Base-by-base conservation (phyloP, 1,140 invertebrate genomes). In the Magallana angulata region DNA sequence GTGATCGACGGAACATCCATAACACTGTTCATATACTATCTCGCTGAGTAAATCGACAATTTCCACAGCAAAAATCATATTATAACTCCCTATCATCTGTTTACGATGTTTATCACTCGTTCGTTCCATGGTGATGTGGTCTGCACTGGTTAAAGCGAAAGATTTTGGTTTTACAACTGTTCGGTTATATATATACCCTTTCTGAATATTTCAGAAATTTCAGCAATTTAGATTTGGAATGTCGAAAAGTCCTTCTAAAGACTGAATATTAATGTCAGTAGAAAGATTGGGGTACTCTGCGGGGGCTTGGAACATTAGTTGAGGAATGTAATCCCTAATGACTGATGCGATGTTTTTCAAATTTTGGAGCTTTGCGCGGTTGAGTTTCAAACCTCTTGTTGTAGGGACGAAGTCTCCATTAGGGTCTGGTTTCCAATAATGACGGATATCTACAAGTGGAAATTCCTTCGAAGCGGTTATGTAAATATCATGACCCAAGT, bases 1-100 rank as follows among this genome's bases (percentile, higher is more conserved):
- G 36, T 82, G 80, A 82, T 82, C 57, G 57, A 82, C 57, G n/a
- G 36, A 56, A 82, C 80, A 82, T 48, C 36, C 80, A 82, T 82
- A 82, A 82, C 80, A 82, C 11, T 82, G 36, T 57, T 82, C 80
- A 56, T 14, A 57, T 82, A 82, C 80, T 16, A 82, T 57, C 14
- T 48, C 80, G 56, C 48, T 56, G 2, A 82, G 57, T 57, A 82
- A 82, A 16, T 82, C 80, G 11, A 82, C 36, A 57, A 82, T 82
- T 82, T 82, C n/a, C 24, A 24, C 24, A 24, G 24, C 24, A 24
- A 24, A 24, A 24, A 24, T 24, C 24, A 24, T 24, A 68, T 68
- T 24, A 9, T 68, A 68, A 68, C n/a, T 18, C n/a, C 9, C 0
- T 24, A 68, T 68, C 64, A 68, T 68, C 64, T 68, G 64, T 68